Conservation (phyloP, 1,140 invertebrate genomes). For the Hycleus phaleratus region DNA sequence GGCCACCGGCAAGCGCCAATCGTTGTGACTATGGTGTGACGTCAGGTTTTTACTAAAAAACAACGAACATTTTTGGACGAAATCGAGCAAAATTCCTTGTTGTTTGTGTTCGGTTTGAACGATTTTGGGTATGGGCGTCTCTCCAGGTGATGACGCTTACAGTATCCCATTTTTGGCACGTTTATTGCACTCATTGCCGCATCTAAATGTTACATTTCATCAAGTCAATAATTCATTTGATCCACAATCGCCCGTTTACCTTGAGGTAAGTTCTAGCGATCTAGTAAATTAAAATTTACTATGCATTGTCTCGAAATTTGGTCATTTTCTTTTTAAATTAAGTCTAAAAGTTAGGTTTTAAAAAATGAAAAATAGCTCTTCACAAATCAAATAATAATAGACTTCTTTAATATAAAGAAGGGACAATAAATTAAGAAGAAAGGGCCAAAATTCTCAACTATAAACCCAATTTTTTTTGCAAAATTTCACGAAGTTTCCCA, state of each 20-base stretch:
- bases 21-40: conserved; percentile 18
- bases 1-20: no score
- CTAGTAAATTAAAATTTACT: background rate
- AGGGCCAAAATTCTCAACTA: no score
- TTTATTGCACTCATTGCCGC: conserved; percentile 77
- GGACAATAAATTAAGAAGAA: no score
- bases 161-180: conserved; percentile 72
- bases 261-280: conserved; percentile 61
- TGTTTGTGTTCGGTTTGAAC: background rate
- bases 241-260: conserved; percentile 77
- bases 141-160: conserved; percentile 57
- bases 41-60: background rate
- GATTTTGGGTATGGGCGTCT: conserved; percentile 36
- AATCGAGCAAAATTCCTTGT: no score
- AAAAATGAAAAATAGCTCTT: no score
- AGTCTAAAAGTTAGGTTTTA: no score
- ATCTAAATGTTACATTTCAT: conserved; percentile 81
- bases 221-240: conserved; percentile 85
- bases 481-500: no score
- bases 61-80: no score
- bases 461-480: no score
- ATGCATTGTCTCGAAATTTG: conserved; percentile 20
- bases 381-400: no score
- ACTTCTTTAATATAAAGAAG: no score
- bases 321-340: no score